Evolutionary conservation across 1,140 invertebrate genomes (phyloP).

Genomic region (Drosophila nannoptera): DNA sequence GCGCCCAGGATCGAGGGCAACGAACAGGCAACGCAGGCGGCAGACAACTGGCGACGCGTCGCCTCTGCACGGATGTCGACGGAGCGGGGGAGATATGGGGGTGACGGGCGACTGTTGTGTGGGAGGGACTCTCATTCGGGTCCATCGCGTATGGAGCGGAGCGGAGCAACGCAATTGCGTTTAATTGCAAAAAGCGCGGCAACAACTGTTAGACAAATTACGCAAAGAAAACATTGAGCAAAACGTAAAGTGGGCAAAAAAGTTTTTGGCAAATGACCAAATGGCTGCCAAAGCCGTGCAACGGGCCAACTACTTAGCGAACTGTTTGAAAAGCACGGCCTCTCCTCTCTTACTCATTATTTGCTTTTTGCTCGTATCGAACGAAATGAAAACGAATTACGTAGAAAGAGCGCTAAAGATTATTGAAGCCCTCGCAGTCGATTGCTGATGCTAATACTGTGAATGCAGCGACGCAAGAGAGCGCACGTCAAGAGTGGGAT

Average conservation of each 20-base stretch:
- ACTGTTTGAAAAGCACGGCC: conserved; percentile 37
- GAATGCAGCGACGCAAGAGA: not conserved
- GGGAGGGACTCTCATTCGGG: not conserved
- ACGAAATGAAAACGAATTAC: no score
- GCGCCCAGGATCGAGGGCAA: conserved; percentile 34
- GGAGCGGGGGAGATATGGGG: not conserved
- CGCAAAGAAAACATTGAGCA: conserved; percentile 36
- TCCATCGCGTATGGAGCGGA: conserved; percentile 2
- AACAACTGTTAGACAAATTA: conserved; percentile 62
- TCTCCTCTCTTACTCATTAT: not conserved
- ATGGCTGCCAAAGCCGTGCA: conserved; percentile 27
- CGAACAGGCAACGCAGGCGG: conserved; percentile 22
- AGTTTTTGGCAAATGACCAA: conserved; percentile 70
- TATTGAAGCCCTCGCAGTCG: no score
- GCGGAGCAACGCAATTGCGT: conserved; percentile 65
- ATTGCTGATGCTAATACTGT: no score
- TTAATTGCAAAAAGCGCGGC: conserved; percentile 63
- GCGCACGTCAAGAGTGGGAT: not conserved
- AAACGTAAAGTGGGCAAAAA: conserved; percentile 52
- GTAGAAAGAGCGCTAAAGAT: no score
- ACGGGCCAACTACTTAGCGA: conserved; percentile 42
- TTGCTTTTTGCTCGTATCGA: not conserved
- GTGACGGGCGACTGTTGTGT: no score
- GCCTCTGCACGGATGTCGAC: not conserved
- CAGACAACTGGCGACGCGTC: conserved; percentile 49